Evolutionary conservation across 2,113 vertebrate species (phyloP).

Genomic region (Neogobius melanostomus): DNA sequence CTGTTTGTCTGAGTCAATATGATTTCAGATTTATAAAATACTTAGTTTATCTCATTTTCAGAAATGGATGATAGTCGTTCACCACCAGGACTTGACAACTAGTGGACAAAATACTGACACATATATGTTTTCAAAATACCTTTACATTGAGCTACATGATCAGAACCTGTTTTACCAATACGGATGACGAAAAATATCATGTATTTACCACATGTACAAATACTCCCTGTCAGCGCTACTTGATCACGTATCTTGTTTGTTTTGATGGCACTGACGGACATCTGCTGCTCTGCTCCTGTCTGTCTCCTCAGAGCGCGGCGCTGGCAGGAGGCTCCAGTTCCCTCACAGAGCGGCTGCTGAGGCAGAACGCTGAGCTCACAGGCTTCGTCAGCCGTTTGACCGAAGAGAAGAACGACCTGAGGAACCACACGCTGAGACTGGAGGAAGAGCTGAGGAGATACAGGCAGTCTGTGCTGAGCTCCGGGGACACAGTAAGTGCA

Average conservation of each 20-base stretch:
- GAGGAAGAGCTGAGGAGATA: constrained; percentile 85
- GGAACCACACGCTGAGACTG: constrained; percentile 84
- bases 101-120: too few species aligned
- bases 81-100: too few species aligned
- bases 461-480: constrained; percentile 68
- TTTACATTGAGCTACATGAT: too few species aligned
- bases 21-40: too few species aligned
- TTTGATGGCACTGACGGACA: neutral
- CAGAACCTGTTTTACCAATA: too few species aligned
- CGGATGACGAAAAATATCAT: too few species aligned
- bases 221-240: neutral
- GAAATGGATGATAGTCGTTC: too few species aligned
- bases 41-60: too few species aligned
- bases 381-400: constrained; percentile 91
- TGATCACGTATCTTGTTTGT: constrained; percentile 6
- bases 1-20: too few species aligned
- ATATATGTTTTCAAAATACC: too few species aligned
- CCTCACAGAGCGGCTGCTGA: constrained; percentile 87
- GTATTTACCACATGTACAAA: too few species aligned
- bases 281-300: neutral
- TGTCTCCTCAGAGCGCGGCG: constrained; percentile 59
- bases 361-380: constrained; percentile 91
- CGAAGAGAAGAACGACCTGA: constrained; percentile 93
- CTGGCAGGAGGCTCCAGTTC: constrained; percentile 71
- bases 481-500: constrained; percentile 57